These are phyloP conservation scores for Ormyrus labotus DNA, from an alignment of 2,888 invertebrate species.

Conservation along the genomic window DNA sequence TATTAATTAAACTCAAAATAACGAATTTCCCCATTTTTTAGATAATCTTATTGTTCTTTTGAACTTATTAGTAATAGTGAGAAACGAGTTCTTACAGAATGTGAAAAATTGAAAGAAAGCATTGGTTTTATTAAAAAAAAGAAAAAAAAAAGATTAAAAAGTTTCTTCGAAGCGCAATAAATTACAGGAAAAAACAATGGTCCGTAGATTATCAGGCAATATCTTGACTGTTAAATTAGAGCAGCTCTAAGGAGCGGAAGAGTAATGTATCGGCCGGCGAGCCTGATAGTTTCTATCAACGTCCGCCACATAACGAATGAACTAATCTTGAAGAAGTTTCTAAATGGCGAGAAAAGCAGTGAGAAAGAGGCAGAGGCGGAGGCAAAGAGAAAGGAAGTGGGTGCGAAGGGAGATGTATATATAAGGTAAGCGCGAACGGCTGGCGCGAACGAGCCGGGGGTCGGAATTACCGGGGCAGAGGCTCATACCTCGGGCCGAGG, in stretches of 20 bases:
- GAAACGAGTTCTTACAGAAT: too few relatives aligned
- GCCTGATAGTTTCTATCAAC: conserved; percentile 57
- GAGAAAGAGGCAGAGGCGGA: conserved; percentile 12
- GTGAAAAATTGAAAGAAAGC: conserved; percentile 12
- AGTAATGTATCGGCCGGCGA: conserved; percentile 52
- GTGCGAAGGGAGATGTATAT: not conserved
- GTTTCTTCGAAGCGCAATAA: too few relatives aligned
- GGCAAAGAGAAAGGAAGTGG: conserved; percentile 7
- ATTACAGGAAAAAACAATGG: conserved; percentile 10
- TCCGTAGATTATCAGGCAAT: conserved; percentile 51
- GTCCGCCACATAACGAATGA: conserved; percentile 57
- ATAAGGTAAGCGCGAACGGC: conserved; percentile 13
- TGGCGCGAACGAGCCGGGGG: conserved; percentile 50
- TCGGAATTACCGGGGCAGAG: conserved; percentile 47
- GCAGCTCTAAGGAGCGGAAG: conserved; percentile 30
- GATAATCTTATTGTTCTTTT: not conserved
- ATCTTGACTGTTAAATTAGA: conserved; percentile 52
- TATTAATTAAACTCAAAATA: too few relatives aligned
- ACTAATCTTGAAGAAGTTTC: conserved; percentile 61
- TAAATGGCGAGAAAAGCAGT: conserved; percentile 55
- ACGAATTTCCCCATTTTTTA: too few relatives aligned
- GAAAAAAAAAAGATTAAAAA: not conserved
- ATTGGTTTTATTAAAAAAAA: conserved; percentile 57
- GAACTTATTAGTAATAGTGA: too few relatives aligned
- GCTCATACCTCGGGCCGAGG: conserved; percentile 58